Base-by-base conservation (phyloP, 2,797 vertebrate genomes). In the Percopsis omiscomaycus region DNA sequence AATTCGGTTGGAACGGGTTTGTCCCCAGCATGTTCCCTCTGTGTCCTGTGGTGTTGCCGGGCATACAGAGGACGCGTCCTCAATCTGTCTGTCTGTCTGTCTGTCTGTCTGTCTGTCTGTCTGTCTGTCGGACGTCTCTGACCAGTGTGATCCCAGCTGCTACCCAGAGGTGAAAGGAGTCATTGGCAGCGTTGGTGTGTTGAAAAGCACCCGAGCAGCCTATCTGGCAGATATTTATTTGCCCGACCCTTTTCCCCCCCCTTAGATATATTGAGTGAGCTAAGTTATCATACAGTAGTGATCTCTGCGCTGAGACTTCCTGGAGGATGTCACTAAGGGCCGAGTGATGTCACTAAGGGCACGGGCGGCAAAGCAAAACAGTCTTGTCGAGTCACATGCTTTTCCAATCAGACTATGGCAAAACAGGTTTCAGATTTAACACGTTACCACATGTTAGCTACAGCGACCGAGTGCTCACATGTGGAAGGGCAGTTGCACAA, bases 41-140 rank as follows among this genome's bases (percentile, higher is more conserved):
- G 27, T 73, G 71, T 74, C 79, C 75, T 60, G 82, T 52, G 50
- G 80, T 73, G 66, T 64, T 1, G 73, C 65, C 66, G 74, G 71
- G 52, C 78, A 65, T 55, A 11, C 63, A 77, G 55, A 86, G 83
- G 83, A 79, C 80, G 55, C 6, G 84, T 75, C 85, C 82, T 88
- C 69, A 74, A 81, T 82, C 80, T 80, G 82, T 49, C 63, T 60
- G 69, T 29, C 55, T 30, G 45, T 68, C 68, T 5, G n/a, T n/a
- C n/a, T n/a, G n/a, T n/a, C n/a, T n/a, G n/a, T 82, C 80, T 80
- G 82, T 49, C 63, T 60, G 69, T 29, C 55, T 30, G 12, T 15
- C 14, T 59, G 37, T 46, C 27, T 29, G 29, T 54, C 3, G 27
- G 42, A 16, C 22, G 50, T 74, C 59, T 14, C 6, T 1, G 52